These are phyloP conservation scores for Xestobium rufovillosum DNA, from an alignment of 2,888 invertebrate genomes.

Conservation along the genomic window DNA sequence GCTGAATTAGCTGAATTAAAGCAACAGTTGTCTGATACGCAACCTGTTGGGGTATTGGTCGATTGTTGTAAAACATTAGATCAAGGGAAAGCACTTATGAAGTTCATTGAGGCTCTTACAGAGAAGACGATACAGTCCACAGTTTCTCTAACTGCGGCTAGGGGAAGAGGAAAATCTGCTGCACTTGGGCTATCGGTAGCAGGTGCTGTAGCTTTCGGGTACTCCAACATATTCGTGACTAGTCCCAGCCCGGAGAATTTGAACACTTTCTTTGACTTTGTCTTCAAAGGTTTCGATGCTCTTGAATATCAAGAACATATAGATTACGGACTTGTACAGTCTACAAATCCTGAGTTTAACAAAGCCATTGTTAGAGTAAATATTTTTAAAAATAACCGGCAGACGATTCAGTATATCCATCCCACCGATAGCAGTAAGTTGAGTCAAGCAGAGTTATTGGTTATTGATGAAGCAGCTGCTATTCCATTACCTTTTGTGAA, in stretches of 20 bases:
- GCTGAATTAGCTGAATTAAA: constrained; percentile 67
- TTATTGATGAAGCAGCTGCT: constrained; percentile 98
- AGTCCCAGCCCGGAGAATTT: constrained; percentile 98
- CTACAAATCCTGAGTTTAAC: constrained; percentile 93
- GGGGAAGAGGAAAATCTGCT: constrained; percentile 98
- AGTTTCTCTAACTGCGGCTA: constrained; percentile 89
- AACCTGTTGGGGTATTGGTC: constrained; percentile 83
- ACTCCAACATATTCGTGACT: constrained; percentile 92
- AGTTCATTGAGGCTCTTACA: constrained; percentile 90
- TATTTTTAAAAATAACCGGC: constrained; percentile 81
- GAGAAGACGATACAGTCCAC: constrained; percentile 86
- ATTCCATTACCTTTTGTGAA: constrained; percentile 92
- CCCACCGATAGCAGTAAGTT: constrained; percentile 84
- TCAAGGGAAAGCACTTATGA: constrained; percentile 86
- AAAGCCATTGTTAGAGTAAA: constrained; percentile 93
- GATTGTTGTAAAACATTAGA: constrained; percentile 88
- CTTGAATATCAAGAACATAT: constrained; percentile 92
- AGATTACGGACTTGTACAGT: constrained; percentile 90
- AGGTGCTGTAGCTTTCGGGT: constrained; percentile 72
- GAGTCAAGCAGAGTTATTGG: constrained; percentile 86
- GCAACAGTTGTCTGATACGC: constrained; percentile 78
- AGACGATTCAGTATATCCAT: constrained; percentile 93
- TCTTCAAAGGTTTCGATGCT: constrained; percentile 91
- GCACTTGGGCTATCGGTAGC: constrained; percentile 90
- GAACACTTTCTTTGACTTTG: constrained; percentile 94